Conservation (phyloP, 2,797 vertebrate genomes). For the Hypotaenidia okinawae region DNA sequence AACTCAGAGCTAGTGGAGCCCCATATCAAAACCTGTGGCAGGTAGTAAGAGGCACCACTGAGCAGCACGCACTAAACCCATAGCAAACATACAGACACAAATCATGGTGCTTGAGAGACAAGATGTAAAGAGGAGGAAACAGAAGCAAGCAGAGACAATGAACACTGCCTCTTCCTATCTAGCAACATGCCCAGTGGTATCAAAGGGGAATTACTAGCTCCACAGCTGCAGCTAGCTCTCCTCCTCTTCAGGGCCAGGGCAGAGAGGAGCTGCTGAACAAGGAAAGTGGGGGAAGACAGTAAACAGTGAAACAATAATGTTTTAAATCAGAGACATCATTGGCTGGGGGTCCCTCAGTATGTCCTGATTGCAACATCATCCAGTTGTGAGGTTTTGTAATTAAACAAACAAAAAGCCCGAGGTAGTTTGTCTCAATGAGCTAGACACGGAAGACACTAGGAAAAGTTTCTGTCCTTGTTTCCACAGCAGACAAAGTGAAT, state of each 20-base stretch:
- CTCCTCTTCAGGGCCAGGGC: neutral
- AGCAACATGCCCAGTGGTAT: neutral
- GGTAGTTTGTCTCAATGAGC: neutral
- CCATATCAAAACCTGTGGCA: neutral
- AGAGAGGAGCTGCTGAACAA: conserved; percentile 1
- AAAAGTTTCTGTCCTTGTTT: neutral
- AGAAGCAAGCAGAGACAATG: neutral
- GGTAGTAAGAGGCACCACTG: neutral
- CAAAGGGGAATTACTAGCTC: neutral
- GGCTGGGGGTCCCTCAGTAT: neutral
- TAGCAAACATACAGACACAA: rapidly evolving
- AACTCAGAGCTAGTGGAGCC: neutral
- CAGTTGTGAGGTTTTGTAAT: conserved; percentile 27
- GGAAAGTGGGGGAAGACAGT: neutral
- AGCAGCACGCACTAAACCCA: neutral
- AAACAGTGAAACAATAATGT: neutral
- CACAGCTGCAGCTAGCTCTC: neutral
- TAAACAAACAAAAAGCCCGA: neutral
- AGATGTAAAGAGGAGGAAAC: neutral
- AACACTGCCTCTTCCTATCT: neutral
- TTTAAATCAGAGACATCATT: neutral
- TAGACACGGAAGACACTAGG: neutral
- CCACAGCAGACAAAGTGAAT: neutral
- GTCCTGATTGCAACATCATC: conserved; percentile 1
- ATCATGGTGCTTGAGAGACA: neutral